A percentile compares a stretch with the other conserved stretches of the same genome.
phyloP scores from a whole-genome alignment of 2,797 vertebrate genomes.

The Pseudocheirus occidentalis region DNA sequence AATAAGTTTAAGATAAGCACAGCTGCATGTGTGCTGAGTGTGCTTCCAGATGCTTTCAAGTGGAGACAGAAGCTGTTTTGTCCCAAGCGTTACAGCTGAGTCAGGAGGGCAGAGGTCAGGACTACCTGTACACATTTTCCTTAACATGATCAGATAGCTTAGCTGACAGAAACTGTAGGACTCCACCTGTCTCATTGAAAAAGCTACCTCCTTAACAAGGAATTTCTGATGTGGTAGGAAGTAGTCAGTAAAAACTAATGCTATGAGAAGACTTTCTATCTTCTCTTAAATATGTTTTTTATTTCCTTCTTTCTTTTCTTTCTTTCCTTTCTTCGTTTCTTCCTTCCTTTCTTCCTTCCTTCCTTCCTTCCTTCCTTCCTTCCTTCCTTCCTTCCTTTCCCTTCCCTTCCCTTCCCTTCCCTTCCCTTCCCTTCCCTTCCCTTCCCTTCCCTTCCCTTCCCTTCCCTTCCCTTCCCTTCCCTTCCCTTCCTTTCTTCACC shows the following conservation, averaged over 20 bases:
- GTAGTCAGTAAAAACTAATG: background rate
- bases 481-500: no score
- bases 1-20: conserved; percentile 74
- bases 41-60: conserved; percentile 71
- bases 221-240: conserved; percentile 25
- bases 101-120: conserved; percentile 67
- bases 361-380: background rate
- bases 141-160: conserved; percentile 58
- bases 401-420: no score
- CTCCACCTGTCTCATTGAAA: conserved; percentile 58
- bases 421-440: no score
- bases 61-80: conserved; percentile 71
- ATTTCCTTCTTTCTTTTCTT: background rate
- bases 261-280: background rate
- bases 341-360: background rate
- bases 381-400: background rate
- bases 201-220: conserved; percentile 51
- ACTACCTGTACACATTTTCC: conserved; percentile 72
- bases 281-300: background rate
- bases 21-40: conserved; percentile 72
- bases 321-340: no score
- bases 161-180: conserved; percentile 59
- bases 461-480: no score
- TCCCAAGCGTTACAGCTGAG: conserved; percentile 66
- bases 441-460: no score